A percentile compares a stretch with the other conserved stretches of the same genome.
These are phyloP conservation scores for Dione juno DNA, from an alignment of 2,888 invertebrate genomes.

Conservation along the genomic window DNA sequence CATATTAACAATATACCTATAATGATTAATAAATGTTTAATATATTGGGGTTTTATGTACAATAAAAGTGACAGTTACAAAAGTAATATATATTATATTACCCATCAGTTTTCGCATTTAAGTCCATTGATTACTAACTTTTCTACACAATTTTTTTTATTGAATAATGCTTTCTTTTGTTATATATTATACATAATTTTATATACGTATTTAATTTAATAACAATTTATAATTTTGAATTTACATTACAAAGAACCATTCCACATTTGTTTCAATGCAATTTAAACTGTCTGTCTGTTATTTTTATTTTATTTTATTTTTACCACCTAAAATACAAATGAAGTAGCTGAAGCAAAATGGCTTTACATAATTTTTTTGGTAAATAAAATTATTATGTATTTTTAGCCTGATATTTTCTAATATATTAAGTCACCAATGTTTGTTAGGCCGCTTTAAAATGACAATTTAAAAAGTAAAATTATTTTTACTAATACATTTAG, in stretches of 20 bases:
- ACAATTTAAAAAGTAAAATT: neutral
- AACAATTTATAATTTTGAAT: neutral
- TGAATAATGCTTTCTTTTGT: neutral
- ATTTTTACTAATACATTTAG: neutral
- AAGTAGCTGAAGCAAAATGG: neutral
- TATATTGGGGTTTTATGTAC: neutral
- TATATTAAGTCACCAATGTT: neutral
- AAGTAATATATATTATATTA: neutral
- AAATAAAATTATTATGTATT: neutral
- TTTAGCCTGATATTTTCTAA: neutral
- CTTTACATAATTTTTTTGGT: neutral
- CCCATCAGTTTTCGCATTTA: slow-evolving; percentile 9
- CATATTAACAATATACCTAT: neutral
- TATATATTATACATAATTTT: neutral
- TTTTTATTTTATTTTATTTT: neutral
- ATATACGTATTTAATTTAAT: neutral
- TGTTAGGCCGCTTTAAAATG: neutral
- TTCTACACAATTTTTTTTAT: neutral
- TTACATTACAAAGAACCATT: slow-evolving; percentile 9
- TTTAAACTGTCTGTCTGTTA: neutral
- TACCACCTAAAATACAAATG: neutral
- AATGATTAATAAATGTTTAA: neutral
- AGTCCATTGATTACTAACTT: neutral
- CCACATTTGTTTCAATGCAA: slow-evolving; percentile 6
- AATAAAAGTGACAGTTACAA: neutral